Evolutionary conservation across 2,797 vertebrate species (phyloP), one percentile per base, ranked within the genome.

Genomic region (Halcyon smyrnensis): DNA sequence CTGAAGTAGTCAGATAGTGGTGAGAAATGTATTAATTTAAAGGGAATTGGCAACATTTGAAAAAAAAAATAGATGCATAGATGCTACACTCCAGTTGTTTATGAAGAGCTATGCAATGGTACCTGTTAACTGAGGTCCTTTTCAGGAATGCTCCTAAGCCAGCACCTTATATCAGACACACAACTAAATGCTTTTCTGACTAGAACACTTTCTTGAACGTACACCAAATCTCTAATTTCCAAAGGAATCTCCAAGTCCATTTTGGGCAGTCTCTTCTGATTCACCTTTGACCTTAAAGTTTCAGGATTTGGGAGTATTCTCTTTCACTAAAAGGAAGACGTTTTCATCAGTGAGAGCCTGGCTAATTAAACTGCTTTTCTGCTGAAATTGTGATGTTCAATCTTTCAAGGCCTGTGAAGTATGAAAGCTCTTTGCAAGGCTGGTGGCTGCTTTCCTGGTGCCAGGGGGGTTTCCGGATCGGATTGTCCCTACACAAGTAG

Each of bases 151-250:
- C 13, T 53, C 6, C 7, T 59, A 63, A 19, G 5, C 34, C 19
- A 39, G 41, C 3, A 32, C 19, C 27, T 69, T 0, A 0, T 41
- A 56, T 54, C 41, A 73, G 23, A 8, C 14, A 5, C 43, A 43
- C 14, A 54, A 50, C 28, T 43, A 82, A 84, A 74, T 15, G 2
- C 14, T 95, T 77, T 94, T 53, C 41, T 83, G 62, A 39, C 24
- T 20, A 43, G 27, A 32, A 37, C 65, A 30, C 11, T 68, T 73
- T 77, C 64, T 50, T 92, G 70, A 57, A 80, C 32, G 10, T 23
- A 30, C 53, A 13, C 12, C 50, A 81, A 37, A 56, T n/a, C 32
- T 14, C 23, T 69, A 4, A 73, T 86, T 86, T 91, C 59, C 43
- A 53, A 81, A 45, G 7, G 25, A 64, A 41, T 45, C 17, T 23